Base-by-base conservation (phyloP, 2,797 vertebrate genomes). In the Xenops minutus region DNA sequence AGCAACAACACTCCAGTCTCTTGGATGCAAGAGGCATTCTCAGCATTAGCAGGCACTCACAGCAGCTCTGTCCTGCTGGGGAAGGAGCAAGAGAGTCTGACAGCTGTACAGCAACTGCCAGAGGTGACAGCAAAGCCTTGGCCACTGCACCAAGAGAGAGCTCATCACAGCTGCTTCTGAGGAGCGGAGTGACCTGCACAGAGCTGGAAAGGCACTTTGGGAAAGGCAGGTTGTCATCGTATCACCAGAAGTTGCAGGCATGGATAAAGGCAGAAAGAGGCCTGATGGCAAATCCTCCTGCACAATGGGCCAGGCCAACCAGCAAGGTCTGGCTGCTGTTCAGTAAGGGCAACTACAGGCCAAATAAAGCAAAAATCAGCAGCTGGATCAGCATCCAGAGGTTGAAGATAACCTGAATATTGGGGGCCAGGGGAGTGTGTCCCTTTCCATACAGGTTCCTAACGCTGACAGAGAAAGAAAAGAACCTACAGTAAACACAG, bases 221-320 rank as follows among this genome's bases (percentile, higher is more conserved):
- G 80, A 91, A 72, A 82, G 84, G 67, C 67, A 82, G 36, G 69
- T 68, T 20, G 8, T 86, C 90, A 85, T 36, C 2, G 1, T 15
- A 63, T 51, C 62, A 78, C 74, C 44, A 36, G 41, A 71, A 49
- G 56, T 83, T 91, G 78, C 66, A 92, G 64, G 56, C 69, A 64
- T 14, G 10, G 32, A 32, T 72, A 68, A 39, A 91, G 29, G 49
- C 77, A 87, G 58, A 39, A 74, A 54, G 39, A 1, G 0, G 36
- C 43, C 46, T 69, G 39, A 37, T 6, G 43, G 39, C 39, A 91
- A 77, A 85, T 61, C 19, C 30, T 86, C 26, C 46, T 2, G 1
- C 46, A 49, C 1, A 0, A 26, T 0, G 0, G 85, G n/a, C 19
- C 55, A 43, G 29, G 51, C 46, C 30, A 54, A n/a, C 41, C 81